Base-by-base conservation (phyloP, 2,888 invertebrate species). In the Ramazzottius varieornatus region DNA sequence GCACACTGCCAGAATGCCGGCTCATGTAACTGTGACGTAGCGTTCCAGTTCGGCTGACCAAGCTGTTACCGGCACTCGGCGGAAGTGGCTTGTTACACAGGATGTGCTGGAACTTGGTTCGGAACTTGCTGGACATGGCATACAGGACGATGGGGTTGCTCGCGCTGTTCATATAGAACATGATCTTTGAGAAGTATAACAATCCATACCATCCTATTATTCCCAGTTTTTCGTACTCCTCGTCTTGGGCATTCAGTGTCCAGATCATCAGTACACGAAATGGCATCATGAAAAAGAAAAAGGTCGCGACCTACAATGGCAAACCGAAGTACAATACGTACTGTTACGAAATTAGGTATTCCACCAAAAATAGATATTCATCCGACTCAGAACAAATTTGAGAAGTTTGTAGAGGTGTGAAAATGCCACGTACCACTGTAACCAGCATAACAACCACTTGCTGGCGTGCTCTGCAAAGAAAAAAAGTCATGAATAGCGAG, bases 381-480 rank as follows among this genome's bases (percentile, higher is more conserved):
- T n/a, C n/a, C n/a, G n/a, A n/a, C n/a, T n/a, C n/a, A n/a, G n/a
- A n/a, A n/a, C n/a, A n/a, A n/a, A n/a, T n/a, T n/a, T n/a, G n/a
- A n/a, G n/a, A n/a, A n/a, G n/a, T n/a, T n/a, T n/a, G n/a, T n/a
- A n/a, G n/a, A n/a, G n/a, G n/a, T n/a, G n/a, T n/a, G n/a, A n/a
- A n/a, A n/a, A n/a, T n/a, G n/a, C 20, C 20, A 54, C 54, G 8
- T 54, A 91, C 89, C 0, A 91, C 90, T 0, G 88, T 86, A 4
- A 86, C 87, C 34, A 91, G 78, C 90, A 90, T 90, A 65, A 88
- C 78, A 46, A 90, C 87, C 33, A 89, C 88, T 79, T 89, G 88
- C 83, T 79, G 86, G 84, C 86, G 65, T 20, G 68, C 68, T 16
- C 67, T n/a, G n/a, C n/a, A n/a, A n/a, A n/a, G n/a, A n/a, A n/a